Evolutionary conservation across 2,797 vertebrate genomes (phyloP), one percentile per base, ranked within the genome.

Genomic region (Salarias fasciatus): DNA sequence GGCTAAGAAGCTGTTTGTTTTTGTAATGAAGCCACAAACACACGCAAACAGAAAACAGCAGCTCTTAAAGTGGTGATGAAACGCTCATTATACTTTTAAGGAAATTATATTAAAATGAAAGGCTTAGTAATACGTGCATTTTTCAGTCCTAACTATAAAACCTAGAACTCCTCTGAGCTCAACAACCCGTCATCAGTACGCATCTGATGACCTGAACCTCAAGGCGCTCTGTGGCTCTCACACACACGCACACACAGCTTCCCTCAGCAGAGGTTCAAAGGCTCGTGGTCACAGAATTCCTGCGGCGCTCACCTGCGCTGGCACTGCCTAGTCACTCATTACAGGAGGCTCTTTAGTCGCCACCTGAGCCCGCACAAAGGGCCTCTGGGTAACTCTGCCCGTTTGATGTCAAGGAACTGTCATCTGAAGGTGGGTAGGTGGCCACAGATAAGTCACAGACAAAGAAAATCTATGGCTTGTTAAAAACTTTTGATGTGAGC

Each of bases 331-430:
- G 79, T 82, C 83, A 85, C 77, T 90, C 82, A 89, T 89, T 90
- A 90, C 70, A 54, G 62, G 70, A 79, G 75, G 77, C 67, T 82
- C 67, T 82, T 61, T 53, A 69, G 73, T 85, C 71, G 1, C 72
- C 87, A 86, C 84, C 86, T 85, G 85, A 88, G 78, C 73, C 84
- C 77, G 77, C 82, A 88, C 88, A 92, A 92, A 38, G 91, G 74
- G 71, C 87, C 79, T 65, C 62, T 62, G 77, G 84, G 84, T 79
- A 88, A 83, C 77, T 77, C 72, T 75, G 84, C 11, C 60, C 2
- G 78, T 92, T 92, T 92, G 89, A 92, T 86, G 90, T 92, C n/a
- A 42, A 50, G 36, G 67, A 79, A 70, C 82, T 77, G 84, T 86
- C 85, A 82, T 81, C 80, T 70, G 48, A 69, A 38, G 68, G 72